A percentile compares a stretch with the other conserved stretches of the same genome.
Evolutionary conservation across 2,888 invertebrate species (phyloP).

Genomic region (Sesamia inferens): DNA sequence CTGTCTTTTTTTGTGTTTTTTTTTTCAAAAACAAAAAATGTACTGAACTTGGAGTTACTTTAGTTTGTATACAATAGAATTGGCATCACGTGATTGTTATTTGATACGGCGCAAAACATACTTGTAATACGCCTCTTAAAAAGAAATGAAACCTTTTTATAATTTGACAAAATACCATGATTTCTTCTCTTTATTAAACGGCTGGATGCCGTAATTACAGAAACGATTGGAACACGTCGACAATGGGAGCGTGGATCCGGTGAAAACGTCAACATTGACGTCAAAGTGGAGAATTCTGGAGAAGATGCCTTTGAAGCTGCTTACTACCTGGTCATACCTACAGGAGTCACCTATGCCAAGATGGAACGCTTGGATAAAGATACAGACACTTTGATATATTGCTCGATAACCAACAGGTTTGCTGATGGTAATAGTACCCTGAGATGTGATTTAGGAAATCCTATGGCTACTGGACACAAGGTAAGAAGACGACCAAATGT

Average conservation of each 20-base stretch:
- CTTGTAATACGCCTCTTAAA: too few relatives aligned
- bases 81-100: too few relatives aligned
- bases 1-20: too few relatives aligned
- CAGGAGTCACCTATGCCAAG: conserved; percentile 93
- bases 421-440: conserved; percentile 92
- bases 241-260: conserved; percentile 95
- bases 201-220: too few relatives aligned
- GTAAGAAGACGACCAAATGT: conserved; percentile 76
- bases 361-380: conserved; percentile 91
- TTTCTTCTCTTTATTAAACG: too few relatives aligned
- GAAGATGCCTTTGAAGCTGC: conserved; percentile 98
- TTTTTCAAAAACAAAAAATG: too few relatives aligned
- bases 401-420: conserved; percentile 91
- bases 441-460: conserved; percentile 98
- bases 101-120: too few relatives aligned
- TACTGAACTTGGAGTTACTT: too few relatives aligned
- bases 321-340: conserved; percentile 94
- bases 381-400: conserved; percentile 93
- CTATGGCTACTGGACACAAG: conserved; percentile 92
- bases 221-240: too few relatives aligned
- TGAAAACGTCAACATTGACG: conserved; percentile 94
- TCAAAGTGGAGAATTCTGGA: conserved; percentile 95
- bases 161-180: too few relatives aligned
- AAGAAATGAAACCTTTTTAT: too few relatives aligned
- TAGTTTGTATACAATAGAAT: too few relatives aligned